Percentiles rank a stretch among this genome's conserved stretches.
Conservation (phyloP, 2,797 vertebrate genomes). For the Melanotaenia nigrans region DNA sequence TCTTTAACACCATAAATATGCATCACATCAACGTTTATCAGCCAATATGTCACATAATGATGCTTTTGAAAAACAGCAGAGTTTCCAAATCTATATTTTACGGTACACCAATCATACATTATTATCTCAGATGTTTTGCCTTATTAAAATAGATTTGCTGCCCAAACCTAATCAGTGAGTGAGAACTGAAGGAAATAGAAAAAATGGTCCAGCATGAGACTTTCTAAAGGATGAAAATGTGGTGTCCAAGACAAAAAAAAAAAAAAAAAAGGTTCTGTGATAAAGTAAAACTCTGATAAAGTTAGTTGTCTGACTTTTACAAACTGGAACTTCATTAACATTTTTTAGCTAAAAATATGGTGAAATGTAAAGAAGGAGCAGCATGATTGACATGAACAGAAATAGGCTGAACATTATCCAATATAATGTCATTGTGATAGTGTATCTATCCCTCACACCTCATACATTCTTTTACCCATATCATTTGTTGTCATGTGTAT, state of each 20-base stretch:
- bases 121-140: neutral
- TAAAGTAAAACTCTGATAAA: neutral
- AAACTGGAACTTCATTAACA: neutral
- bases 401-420: slow-evolving; percentile 20
- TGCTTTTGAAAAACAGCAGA: neutral
- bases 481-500: slow-evolving; percentile 22
- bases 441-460: slow-evolving; percentile 25
- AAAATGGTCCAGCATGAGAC: neutral
- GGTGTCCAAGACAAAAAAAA: neutral
- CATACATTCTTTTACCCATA: slow-evolving; percentile 21
- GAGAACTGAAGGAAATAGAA: neutral
- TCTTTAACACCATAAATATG: neutral
- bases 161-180: neutral
- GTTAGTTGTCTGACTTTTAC: neutral
- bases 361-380: slow-evolving; percentile 16
- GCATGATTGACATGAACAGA: slow-evolving; percentile 44
- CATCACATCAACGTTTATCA: slow-evolving; percentile 5
- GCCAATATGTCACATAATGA: neutral
- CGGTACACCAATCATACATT: neutral
- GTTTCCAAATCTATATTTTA: neutral
- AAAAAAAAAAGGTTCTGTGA: neutral
- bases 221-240: neutral
- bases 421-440: slow-evolving; percentile 18
- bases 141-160: slow-evolving; percentile 1
- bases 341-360: slow-evolving; percentile 33